A percentile compares a stretch with the other conserved stretches of the same genome.
Evolutionary conservation across 2,797 vertebrate species (phyloP).

Genomic region (Zenarchopterus dispar): DNA sequence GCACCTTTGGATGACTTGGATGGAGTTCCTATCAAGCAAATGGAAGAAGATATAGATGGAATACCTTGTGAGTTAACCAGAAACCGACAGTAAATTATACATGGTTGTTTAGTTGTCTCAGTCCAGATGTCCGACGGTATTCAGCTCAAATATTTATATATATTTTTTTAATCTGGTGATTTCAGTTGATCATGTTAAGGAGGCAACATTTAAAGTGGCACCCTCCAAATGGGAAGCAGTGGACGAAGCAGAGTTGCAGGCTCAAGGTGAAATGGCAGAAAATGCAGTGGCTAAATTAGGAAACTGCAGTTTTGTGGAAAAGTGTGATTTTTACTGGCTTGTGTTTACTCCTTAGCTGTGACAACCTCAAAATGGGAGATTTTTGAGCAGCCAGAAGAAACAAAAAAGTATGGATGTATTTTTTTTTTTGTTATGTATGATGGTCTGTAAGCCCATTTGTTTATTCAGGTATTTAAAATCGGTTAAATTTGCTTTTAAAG

Average conservation of each 20-base stretch:
- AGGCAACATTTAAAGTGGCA: conserved; percentile 95
- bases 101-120: background rate
- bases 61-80: conserved; percentile 87
- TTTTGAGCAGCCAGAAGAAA: conserved; percentile 94
- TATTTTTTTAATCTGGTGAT: conserved; percentile 3
- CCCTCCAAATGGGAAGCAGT: conserved; percentile 99
- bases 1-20: conserved; percentile 90
- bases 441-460: background rate
- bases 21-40: conserved; percentile 91
- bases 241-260: conserved; percentile 91
- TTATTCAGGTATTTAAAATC: background rate
- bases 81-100: background rate
- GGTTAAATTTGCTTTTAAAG: conserved; percentile 56
- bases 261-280: conserved; percentile 85
- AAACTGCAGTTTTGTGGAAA: background rate
- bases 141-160: conserved; percentile 6
- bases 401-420: conserved; percentile 83
- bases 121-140: background rate
- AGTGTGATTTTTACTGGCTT: background rate
- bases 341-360: conserved; percentile 82
- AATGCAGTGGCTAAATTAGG: background rate
- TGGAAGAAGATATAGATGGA: conserved; percentile 96
- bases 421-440: background rate
- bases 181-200: conserved; percentile 90
- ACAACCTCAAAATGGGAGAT: conserved; percentile 98